phyloP scores from a whole-genome alignment of 2,888 invertebrate species.

The Pheosia gnoma region DNA sequence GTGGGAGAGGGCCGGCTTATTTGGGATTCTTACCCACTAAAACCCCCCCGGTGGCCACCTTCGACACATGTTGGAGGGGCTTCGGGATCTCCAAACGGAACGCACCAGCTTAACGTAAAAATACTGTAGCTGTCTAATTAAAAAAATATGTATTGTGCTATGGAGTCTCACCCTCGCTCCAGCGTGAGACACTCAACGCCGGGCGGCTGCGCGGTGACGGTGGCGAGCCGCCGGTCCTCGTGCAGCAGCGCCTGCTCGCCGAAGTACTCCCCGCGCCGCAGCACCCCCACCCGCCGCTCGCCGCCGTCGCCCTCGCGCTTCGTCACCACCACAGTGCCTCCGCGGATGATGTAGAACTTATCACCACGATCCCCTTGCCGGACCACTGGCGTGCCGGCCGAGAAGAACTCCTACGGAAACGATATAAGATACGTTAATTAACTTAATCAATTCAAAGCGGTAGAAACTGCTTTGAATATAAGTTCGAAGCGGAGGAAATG shows the following conservation, averaged over 20 bases:
- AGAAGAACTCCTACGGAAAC: conserved; percentile 87
- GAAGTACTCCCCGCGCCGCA: conserved; percentile 92
- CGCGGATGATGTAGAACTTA: conserved; percentile 95
- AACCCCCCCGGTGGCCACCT: too few species aligned
- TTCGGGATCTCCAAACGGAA: too few species aligned
- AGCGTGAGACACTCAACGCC: conserved; percentile 94
- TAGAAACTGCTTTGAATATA: too few species aligned
- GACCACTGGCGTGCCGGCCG: conserved; percentile 90
- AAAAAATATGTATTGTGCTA: not conserved
- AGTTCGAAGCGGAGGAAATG: too few species aligned
- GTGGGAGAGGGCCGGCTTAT: too few species aligned
- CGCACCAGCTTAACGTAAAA: too few species aligned
- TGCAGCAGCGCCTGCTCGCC: conserved; percentile 94
- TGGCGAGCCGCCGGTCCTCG: conserved; percentile 94
- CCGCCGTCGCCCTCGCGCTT: conserved; percentile 85
- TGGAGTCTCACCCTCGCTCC: conserved; percentile 87
- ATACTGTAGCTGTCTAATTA: too few species aligned
- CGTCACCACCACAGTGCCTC: conserved; percentile 90
- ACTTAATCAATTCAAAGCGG: not conserved
- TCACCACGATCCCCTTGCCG: conserved; percentile 94
- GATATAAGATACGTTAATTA: not conserved
- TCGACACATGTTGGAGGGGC: too few species aligned
- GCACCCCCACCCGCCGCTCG: conserved; percentile 87
- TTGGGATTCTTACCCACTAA: too few species aligned
- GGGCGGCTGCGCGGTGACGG: conserved; percentile 93